Evolutionary conservation across 2,113 vertebrate species (phyloP).

Genomic region (Paedocypris sp.): DNA sequence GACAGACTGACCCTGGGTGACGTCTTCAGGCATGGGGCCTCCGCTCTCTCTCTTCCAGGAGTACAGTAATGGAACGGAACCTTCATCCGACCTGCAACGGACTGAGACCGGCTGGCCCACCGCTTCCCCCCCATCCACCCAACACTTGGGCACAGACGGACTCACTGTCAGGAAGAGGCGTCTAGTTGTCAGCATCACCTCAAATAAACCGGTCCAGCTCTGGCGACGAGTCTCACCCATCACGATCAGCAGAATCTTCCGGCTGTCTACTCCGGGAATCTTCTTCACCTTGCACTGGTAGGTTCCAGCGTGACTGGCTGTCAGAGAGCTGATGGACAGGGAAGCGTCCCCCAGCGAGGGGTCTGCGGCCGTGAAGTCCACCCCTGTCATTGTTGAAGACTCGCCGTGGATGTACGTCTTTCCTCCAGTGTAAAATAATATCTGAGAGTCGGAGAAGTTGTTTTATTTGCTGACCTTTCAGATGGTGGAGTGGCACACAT

Average conservation of each 20-base stretch:
- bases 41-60: slow-evolving; percentile 62
- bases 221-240: too few relatives aligned
- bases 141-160: slow-evolving; percentile 67
- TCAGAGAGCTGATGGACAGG: slow-evolving; percentile 65
- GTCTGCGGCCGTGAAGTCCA: slow-evolving; percentile 65
- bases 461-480: not conserved
- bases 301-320: slow-evolving; percentile 62
- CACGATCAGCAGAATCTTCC: slow-evolving; percentile 68
- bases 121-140: slow-evolving; percentile 57
- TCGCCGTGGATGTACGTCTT: slow-evolving; percentile 54
- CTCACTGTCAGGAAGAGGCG: slow-evolving; percentile 52
- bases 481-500: slow-evolving; percentile 19
- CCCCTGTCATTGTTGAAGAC: slow-evolving; percentile 49
- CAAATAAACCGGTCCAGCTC: too few relatives aligned
- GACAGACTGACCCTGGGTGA: slow-evolving; percentile 57
- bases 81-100: slow-evolving; percentile 64
- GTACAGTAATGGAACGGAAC: slow-evolving; percentile 65
- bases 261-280: slow-evolving; percentile 68
- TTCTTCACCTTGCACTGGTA: slow-evolving; percentile 88
- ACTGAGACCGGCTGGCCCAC: slow-evolving; percentile 59
- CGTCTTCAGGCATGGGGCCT: slow-evolving; percentile 30
- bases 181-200: not conserved
- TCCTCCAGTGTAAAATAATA: slow-evolving; percentile 68
- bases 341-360: slow-evolving; percentile 75
- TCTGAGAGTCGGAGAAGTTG: slow-evolving; percentile 39